Conservation (phyloP, 2,888 invertebrate genomes). For the Scaptomyza caliginosa region DNA sequence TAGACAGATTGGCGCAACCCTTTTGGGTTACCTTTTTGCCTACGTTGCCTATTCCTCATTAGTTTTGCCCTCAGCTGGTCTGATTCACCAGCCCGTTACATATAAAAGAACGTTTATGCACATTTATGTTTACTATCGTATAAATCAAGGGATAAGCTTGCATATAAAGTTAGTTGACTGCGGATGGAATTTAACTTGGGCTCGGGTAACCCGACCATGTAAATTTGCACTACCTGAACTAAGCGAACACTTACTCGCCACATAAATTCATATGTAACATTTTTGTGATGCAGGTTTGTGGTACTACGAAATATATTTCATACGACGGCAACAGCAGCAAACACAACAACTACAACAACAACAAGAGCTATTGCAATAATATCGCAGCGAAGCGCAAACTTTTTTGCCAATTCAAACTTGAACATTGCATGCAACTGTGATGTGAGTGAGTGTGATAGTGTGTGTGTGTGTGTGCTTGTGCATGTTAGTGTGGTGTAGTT, state of each 20-base stretch:
- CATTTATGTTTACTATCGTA: slow-evolving; percentile 72
- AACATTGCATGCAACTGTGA: slow-evolving; percentile 36
- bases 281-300: slow-evolving; percentile 61
- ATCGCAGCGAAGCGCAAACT: slow-evolving; percentile 45
- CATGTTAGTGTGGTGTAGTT: slow-evolving; percentile 25
- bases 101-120: slow-evolving; percentile 49
- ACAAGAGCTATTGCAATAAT: slow-evolving; percentile 46
- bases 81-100: background rate
- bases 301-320: slow-evolving; percentile 71
- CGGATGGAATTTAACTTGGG: background rate
- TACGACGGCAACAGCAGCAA: slow-evolving; percentile 31
- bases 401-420: slow-evolving; percentile 65
- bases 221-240: slow-evolving; percentile 50
- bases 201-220: slow-evolving; percentile 50
- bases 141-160: slow-evolving; percentile 74
- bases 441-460: slow-evolving; percentile 11
- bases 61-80: background rate
- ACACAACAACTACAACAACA: slow-evolving; percentile 1
- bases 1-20: background rate
- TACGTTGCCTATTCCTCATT: background rate
- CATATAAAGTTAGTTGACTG: slow-evolving; percentile 51
- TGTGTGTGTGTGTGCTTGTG: slow-evolving; percentile 16
- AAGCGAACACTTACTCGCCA: slow-evolving; percentile 42
- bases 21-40: background rate
- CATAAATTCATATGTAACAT: slow-evolving; percentile 50